Conservation (phyloP, 2,888 invertebrate species). For the Drosophila phalerata region DNA sequence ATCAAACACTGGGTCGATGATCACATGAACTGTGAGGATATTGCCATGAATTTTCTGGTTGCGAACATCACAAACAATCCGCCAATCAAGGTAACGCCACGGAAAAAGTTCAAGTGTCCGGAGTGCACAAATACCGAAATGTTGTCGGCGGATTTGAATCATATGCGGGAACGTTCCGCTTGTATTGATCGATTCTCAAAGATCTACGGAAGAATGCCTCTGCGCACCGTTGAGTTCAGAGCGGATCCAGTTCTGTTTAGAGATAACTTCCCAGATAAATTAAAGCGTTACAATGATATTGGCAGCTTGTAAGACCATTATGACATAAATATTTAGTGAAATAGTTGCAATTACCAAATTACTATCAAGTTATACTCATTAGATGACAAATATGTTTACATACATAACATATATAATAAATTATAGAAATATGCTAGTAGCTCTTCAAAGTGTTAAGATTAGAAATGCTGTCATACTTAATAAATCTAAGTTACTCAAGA, state of each 20-base stretch:
- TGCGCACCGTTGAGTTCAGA: conserved; percentile 95
- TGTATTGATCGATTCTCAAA: conserved; percentile 93
- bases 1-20: conserved; percentile 96
- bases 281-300: conserved; percentile 95
- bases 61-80: conserved; percentile 97
- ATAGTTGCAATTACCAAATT: conserved; percentile 49
- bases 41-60: conserved; percentile 98
- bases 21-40: conserved; percentile 99
- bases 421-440: conserved; percentile 9
- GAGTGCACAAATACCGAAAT: conserved; percentile 97
- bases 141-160: conserved; percentile 95
- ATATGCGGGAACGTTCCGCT: conserved; percentile 96
- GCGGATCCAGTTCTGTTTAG: conserved; percentile 97
- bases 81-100: conserved; percentile 96
- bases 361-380: conserved; percentile 10
- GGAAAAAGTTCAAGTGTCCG: conserved; percentile 98
- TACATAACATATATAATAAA: conserved; percentile 4
- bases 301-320: conserved; percentile 90
- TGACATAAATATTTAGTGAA: not conserved
- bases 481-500: not conserved
- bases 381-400: conserved; percentile 5
- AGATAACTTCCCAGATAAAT: conserved; percentile 93
- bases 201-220: conserved; percentile 94
- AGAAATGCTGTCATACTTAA: conserved; percentile 1
- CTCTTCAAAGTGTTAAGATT: not conserved